Base-by-base conservation (phyloP, 2,113 vertebrate genomes). In the Gorsachius goisagi region DNA sequence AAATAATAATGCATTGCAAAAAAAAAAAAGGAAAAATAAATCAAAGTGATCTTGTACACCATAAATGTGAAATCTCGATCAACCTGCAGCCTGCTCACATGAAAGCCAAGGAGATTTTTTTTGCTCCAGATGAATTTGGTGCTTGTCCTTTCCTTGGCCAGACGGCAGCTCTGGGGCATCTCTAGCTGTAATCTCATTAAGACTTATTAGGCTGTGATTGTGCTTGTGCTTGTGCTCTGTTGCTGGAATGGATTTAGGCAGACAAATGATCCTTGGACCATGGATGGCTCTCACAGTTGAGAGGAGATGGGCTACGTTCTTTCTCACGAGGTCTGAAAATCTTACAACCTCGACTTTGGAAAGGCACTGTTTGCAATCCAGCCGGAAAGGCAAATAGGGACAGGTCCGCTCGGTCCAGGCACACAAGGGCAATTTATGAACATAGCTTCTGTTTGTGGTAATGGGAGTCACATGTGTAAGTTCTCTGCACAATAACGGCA, bases 171-270 rank as follows among this genome's bases (percentile, higher is more conserved):
- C 66, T 50, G 66, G 50, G 50, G 53, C 77, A 84, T 93, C 53
- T 90, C 81, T 56, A 28, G 56, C 63, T 92, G 53, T 93, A 93
- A 96, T 92, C 88, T 96, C 79, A 44, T 85, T 89, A 91, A 23
- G 74, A 50, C 37, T 58, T 58, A 8, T 77, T 90, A 92, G 76
- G 39, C 86, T 90, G 53, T 53, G 45, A 21, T 67, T 89, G 62
- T 58, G 69, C 19, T 67, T 89, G 62, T 58, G 69, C 87, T 76
- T 67, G 52, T 71, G 78, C 52, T 91, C 50, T 55, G 85, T 47
- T 73, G 32, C 64, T 90, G 49, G 55, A 58, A 30, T 41, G 45
- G 30, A n/a, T 39, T 88, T 49, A 50, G 78, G 82, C 62, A 91
- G 85, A 76, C 55, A 79, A 55, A 77, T 27, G 74, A 69, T 67